Conservation (phyloP, 2,888 invertebrate genomes). For the Drosophila pseudotalamancana region DNA sequence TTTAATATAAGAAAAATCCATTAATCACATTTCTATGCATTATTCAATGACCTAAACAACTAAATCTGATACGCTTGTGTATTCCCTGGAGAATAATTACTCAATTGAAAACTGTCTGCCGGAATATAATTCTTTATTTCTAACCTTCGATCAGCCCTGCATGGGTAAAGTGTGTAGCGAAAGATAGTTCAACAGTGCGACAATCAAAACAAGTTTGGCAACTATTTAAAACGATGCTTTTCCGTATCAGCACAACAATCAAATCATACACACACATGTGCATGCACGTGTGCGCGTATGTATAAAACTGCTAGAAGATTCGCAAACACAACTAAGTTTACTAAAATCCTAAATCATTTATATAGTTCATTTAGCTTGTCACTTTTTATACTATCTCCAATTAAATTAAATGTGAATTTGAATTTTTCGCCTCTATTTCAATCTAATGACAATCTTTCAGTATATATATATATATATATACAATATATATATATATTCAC, state of each 20-base stretch:
- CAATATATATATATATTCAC: background rate
- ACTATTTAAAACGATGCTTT: background rate
- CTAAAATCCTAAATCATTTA: no score
- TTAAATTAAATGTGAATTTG: background rate
- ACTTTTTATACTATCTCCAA: no score
- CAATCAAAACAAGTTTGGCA: conserved; percentile 17
- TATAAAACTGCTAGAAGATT: background rate
- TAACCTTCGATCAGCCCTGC: no score
- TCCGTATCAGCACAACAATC: background rate
- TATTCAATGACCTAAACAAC: background rate
- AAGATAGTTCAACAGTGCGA: background rate
- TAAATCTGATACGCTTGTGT: no score
- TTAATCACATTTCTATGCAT: background rate
- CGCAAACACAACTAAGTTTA: no score
- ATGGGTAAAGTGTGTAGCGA: background rate
- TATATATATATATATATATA: background rate
- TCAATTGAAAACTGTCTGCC: no score
- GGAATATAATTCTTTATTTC: no score
- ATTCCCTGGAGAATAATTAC: no score
- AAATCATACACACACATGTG: background rate
- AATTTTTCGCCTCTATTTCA: background rate
- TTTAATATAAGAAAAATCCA: background rate
- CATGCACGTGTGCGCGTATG: background rate
- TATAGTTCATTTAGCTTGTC: background rate
- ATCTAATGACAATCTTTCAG: background rate